These are phyloP conservation scores for Pinctada fucata DNA, from an alignment of 2,888 invertebrate species.

Conservation along the genomic window DNA sequence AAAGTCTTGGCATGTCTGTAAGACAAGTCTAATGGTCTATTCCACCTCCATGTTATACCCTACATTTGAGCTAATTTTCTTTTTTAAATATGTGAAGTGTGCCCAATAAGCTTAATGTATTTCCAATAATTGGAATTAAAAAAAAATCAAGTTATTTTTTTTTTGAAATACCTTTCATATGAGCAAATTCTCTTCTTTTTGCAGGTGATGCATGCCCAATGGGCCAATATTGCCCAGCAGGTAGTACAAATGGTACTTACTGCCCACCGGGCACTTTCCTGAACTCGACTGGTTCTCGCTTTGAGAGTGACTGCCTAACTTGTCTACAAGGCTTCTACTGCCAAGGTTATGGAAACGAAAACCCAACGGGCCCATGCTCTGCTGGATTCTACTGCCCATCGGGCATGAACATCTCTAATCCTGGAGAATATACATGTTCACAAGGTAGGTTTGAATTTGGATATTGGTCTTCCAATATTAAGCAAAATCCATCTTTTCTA, in stretches of 20 bases:
- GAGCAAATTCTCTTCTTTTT: no score
- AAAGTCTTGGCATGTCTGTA: no score
- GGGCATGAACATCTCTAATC: slow-evolving; percentile 65
- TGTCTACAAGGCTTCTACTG: slow-evolving; percentile 72
- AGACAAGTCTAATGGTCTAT: no score
- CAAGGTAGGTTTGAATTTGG: slow-evolving; percentile 66
- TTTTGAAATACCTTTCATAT: no score
- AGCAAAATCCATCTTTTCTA: no score
- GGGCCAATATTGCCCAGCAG: slow-evolving; percentile 65
- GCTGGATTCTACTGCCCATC: slow-evolving; percentile 72
- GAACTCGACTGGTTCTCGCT: slow-evolving; percentile 64
- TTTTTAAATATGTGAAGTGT: no score
- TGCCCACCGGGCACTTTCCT: slow-evolving; percentile 73
- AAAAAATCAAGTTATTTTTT: no score
- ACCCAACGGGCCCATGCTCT: slow-evolving; percentile 62
- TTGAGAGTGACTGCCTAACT: slow-evolving; percentile 62
- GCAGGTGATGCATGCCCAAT: slow-evolving; percentile 65
- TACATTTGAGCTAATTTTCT: no score
- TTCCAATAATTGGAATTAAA: no score
- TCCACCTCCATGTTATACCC: no score
- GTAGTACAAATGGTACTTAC: slow-evolving; percentile 62
- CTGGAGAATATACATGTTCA: slow-evolving; percentile 67
- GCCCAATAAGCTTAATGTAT: no score
- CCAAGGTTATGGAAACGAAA: slow-evolving; percentile 68
- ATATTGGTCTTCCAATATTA: no score